Evolutionary conservation across 2,113 vertebrate species (phyloP), one percentile per base, ranked within the genome.

Genomic region (Verasper variegatus): DNA sequence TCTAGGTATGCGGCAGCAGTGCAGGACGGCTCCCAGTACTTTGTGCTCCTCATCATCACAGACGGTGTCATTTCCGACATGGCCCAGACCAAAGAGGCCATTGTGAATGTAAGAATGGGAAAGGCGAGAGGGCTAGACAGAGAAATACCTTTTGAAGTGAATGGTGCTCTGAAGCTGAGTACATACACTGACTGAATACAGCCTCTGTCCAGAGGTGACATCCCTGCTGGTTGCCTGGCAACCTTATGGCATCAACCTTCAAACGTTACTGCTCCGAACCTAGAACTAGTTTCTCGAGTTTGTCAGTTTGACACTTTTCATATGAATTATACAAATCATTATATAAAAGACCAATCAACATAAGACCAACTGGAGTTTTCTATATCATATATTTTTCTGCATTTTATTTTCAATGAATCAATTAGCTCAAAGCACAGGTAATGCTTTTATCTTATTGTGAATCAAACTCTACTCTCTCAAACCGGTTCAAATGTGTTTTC

Each of bases 21-120:
- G 73, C 96, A 96, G 89, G 97, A 98, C 0, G 97, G 97, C 51
- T 97, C 97, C 14, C 97, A 97, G 94, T 98, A 98, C 89, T 97
- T 96, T 0, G 93, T 99, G 74, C 95, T 99, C 58, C 97, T 98
- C 86, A 98, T 99, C 93, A 97, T 99, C 92, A 99, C 97, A 0
- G 97, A 99, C 0, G 97, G 97, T 0, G 97, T 98, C 88, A 99
- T 99, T 83, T 99, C 97, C 0, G 97, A 99, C 92, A 99, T 99
- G 97, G 96, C 97, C 0, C 97, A 98, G 93, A 99, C 97, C 85
- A 99, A 99, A 95, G 97, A 99, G 90, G 97, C 97, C 81, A 99
- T 99, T 0, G 97, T 99, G 59, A 97, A 97, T 3, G 97, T 99
- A 92, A 96, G 96, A 84, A 68, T 14, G 31, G 26, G 59, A 52